These are phyloP conservation scores for Alloscopus bannaensis DNA, from an alignment of 2,888 invertebrate genomes.

Conservation along the genomic window DNA sequence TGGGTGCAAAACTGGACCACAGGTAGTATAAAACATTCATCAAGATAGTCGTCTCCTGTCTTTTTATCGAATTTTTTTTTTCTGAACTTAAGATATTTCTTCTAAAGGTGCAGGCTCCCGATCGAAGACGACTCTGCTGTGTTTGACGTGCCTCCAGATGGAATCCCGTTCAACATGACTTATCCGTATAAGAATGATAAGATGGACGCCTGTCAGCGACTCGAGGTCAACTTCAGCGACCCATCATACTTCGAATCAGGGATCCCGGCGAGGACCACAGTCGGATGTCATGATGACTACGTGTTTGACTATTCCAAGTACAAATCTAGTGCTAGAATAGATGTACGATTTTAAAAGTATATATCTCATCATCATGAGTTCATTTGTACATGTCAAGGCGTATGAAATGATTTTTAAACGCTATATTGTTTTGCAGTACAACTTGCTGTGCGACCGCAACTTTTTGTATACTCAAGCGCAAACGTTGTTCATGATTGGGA, in stretches of 20 bases:
- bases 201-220: constrained; percentile 76
- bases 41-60: too few species aligned
- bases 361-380: constrained; percentile 3
- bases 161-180: constrained; percentile 73
- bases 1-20: constrained; percentile 81
- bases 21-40: too few species aligned
- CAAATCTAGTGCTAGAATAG: constrained; percentile 81
- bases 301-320: constrained; percentile 81
- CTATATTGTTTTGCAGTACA: constrained; percentile 77
- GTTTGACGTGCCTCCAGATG: constrained; percentile 76
- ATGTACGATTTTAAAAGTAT: constrained; percentile 76
- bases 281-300: constrained; percentile 78
- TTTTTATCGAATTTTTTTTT: too few species aligned
- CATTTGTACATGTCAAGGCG: background rate
- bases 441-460: constrained; percentile 82
- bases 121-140: constrained; percentile 78
- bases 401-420: background rate
- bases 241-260: constrained; percentile 74
- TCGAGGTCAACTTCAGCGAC: constrained; percentile 76
- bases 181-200: constrained; percentile 51
- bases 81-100: too few species aligned
- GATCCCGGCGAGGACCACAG: constrained; percentile 73
- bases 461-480: constrained; percentile 82
- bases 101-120: constrained; percentile 81
- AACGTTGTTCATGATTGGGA: constrained; percentile 84